A percentile compares a stretch with the other conserved stretches of the same genome.
Conservation (phyloP, 2,797 vertebrate genomes). For the Furcifer pardalis region DNA sequence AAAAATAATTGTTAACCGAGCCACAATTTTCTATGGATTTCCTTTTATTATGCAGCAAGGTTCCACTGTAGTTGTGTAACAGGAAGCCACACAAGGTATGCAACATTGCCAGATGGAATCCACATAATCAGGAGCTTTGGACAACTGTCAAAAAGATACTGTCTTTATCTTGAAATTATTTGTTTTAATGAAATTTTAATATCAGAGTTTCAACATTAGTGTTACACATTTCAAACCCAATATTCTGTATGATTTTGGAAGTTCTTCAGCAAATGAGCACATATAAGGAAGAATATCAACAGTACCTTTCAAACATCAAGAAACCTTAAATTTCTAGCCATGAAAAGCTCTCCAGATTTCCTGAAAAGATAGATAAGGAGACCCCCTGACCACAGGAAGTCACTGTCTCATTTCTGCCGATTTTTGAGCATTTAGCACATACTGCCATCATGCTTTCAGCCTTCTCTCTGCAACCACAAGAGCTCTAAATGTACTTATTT, state of each 20-base stretch:
- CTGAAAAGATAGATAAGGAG: background rate
- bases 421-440: constrained; percentile 25
- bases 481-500: constrained; percentile 10
- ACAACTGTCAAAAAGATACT: background rate
- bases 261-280: background rate
- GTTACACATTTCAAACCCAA: constrained; percentile 19
- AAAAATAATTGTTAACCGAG: too few species aligned
- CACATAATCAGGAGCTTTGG: background rate
- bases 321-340: background rate
- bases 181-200: background rate
- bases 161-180: background rate
- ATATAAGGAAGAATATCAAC: too few species aligned
- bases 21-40: too few species aligned
- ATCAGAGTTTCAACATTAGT: fast-evolving
- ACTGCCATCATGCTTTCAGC: constrained; percentile 36
- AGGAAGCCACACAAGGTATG: background rate
- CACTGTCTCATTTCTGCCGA: background rate
- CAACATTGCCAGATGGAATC: background rate
- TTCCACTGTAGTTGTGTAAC: background rate
- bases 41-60: too few species aligned
- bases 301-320: background rate
- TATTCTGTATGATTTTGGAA: background rate
- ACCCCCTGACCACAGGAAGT: constrained; percentile 4
- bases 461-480: constrained; percentile 20
- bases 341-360: background rate